Conservation (phyloP, 2,888 invertebrate species). For the Tuta absoluta region DNA sequence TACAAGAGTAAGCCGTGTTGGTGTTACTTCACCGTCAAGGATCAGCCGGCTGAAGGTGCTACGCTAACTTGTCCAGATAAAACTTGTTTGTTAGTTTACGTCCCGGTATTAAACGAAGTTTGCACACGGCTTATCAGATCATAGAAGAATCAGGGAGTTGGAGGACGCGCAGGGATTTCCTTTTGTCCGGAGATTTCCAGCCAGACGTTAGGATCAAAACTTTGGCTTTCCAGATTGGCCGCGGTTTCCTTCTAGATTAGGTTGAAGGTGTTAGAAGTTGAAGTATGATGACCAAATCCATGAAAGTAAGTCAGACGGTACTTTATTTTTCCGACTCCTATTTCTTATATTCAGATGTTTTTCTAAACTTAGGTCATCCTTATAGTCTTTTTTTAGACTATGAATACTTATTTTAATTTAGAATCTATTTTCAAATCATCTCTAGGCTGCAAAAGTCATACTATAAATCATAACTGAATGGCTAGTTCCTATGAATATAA, state of each 20-base stretch:
- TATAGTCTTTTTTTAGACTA: no score
- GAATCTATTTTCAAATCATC: no score
- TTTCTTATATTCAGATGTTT: no score
- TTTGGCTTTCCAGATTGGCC: not conserved
- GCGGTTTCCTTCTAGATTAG: not conserved
- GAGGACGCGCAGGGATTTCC: not conserved
- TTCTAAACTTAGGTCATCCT: no score
- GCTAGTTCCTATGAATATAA: no score
- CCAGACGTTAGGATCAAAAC: constrained; percentile 8
- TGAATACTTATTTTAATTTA: no score
- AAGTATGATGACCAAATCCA: not conserved
- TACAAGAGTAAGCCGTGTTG: constrained; percentile 52
- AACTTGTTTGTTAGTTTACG: constrained; percentile 73
- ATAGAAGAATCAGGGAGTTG: constrained; percentile 41
- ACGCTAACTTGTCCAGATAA: constrained; percentile 70
- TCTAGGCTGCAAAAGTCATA: no score
- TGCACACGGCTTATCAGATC: constrained; percentile 50
- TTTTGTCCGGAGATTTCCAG: not conserved
- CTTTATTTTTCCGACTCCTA: not conserved
- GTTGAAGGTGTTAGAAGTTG: not conserved
- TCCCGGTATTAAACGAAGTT: constrained; percentile 46
- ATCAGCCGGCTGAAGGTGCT: constrained; percentile 75
- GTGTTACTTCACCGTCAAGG: constrained; percentile 67
- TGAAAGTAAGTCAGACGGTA: not conserved
- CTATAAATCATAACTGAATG: no score